Conservation (phyloP, 2,113 vertebrate genomes). For the Cyanoramphus novaezelandiae region DNA sequence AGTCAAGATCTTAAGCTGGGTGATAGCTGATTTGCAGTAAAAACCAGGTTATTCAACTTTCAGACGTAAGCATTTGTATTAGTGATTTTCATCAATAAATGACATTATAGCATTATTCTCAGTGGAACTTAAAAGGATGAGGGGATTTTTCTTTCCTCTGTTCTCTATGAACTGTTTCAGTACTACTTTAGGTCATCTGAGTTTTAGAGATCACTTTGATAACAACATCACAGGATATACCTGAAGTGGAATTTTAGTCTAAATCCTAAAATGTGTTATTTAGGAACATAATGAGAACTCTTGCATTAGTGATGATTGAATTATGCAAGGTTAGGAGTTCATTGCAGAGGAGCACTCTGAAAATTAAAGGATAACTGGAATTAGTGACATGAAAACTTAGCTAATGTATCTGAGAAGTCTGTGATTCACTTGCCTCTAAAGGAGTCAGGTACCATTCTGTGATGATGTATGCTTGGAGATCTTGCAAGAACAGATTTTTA, state of each 20-base stretch:
- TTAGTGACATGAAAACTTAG: neutral
- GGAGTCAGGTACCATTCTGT: neutral
- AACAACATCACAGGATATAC: neutral
- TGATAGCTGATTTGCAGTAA: neutral
- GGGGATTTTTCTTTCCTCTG: neutral
- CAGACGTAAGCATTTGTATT: neutral
- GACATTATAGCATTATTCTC: neutral
- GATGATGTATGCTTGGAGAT: neutral
- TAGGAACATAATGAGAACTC: neutral
- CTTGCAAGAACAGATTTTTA: neutral
- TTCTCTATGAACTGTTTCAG: neutral
- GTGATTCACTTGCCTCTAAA: neutral
- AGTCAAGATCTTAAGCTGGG: neutral
- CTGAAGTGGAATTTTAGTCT: neutral
- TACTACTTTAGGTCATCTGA: neutral
- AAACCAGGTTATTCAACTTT: neutral
- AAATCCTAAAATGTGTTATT: neutral
- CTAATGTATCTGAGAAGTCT: neutral
- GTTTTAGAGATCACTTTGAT: neutral
- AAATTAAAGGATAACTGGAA: neutral
- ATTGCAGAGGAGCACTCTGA: neutral
- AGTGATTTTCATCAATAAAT: conserved; percentile 11
- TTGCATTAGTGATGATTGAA: neutral
- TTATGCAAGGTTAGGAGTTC: neutral
- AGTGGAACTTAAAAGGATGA: neutral